Percentiles rank a stretch among this genome's conserved stretches.
phyloP scores from a whole-genome alignment of 2,113 vertebrate genomes.

The Bubalus kerabau region DNA sequence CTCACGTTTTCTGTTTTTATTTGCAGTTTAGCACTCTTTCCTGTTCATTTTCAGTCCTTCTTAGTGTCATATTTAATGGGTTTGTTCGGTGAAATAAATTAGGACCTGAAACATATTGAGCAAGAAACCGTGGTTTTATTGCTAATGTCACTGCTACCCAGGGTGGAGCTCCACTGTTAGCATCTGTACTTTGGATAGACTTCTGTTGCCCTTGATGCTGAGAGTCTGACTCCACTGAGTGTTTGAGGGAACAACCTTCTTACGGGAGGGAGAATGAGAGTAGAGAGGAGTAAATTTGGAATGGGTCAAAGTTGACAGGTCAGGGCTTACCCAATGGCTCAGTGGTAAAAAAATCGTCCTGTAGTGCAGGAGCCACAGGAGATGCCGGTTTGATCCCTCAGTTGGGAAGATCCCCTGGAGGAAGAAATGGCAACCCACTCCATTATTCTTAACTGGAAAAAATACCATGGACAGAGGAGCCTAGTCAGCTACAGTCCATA shows the following conservation, averaged over 20 bases:
- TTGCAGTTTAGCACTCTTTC: too few relatives aligned
- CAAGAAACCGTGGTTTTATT: neutral
- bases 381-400: neutral
- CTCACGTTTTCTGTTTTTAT: neutral
- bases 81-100: neutral
- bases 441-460: neutral
- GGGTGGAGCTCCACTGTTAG: too few relatives aligned
- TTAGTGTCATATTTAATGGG: too few relatives aligned
- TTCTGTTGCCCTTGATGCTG: neutral
- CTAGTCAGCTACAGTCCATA: neutral
- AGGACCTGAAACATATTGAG: neutral
- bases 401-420: neutral
- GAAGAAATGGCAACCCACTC: neutral
- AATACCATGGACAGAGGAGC: neutral
- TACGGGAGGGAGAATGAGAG: neutral
- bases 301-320: neutral
- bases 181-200: neutral
- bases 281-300: neutral
- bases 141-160: too few relatives aligned
- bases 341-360: neutral
- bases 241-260: neutral
- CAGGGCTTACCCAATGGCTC: neutral
- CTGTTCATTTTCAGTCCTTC: neutral
- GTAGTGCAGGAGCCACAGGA: neutral
- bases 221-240: neutral